Percentiles rank a stretch among this genome's conserved stretches.
Evolutionary conservation across 2,797 vertebrate species (phyloP).

Genomic region (Pagetopsis macropterus): DNA sequence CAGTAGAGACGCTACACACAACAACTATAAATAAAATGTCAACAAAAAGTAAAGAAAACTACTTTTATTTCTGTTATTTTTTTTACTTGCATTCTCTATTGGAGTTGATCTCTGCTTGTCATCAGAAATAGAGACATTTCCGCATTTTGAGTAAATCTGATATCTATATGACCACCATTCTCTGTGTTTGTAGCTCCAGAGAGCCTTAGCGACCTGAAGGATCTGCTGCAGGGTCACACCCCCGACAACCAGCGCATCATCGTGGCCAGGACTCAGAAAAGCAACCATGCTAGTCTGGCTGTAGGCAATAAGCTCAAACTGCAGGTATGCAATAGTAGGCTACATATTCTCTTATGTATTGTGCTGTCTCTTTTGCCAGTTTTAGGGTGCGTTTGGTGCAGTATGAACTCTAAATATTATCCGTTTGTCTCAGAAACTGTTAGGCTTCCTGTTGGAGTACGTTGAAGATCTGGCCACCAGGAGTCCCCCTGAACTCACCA

Average conservation of each 20-base stretch:
- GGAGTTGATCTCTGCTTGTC: background rate
- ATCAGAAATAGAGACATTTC: background rate
- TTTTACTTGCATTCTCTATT: background rate
- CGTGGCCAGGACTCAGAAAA: constrained; percentile 90
- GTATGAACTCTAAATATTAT: background rate
- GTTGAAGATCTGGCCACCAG: constrained; percentile 86
- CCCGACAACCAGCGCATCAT: constrained; percentile 88
- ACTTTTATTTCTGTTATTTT: background rate
- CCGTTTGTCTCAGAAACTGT: constrained; percentile 87
- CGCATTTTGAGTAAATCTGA: too few relatives aligned
- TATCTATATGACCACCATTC: background rate
- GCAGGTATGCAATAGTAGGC: constrained; percentile 76
- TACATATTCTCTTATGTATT: background rate
- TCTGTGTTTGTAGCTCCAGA: constrained; percentile 84
- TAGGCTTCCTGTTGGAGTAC: constrained; percentile 93
- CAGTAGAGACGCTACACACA: background rate
- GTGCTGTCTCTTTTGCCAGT: background rate
- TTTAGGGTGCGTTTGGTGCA: background rate
- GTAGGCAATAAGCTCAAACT: constrained; percentile 92
- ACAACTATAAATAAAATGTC: background rate
- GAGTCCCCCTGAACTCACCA: constrained; percentile 85
- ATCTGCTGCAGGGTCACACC: constrained; percentile 83
- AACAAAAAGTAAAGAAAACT: background rate
- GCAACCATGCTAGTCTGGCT: constrained; percentile 92
- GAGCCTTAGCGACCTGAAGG: constrained; percentile 82